Evolutionary conservation across 2,113 vertebrate species (phyloP).

Genomic region (Grus americana): DNA sequence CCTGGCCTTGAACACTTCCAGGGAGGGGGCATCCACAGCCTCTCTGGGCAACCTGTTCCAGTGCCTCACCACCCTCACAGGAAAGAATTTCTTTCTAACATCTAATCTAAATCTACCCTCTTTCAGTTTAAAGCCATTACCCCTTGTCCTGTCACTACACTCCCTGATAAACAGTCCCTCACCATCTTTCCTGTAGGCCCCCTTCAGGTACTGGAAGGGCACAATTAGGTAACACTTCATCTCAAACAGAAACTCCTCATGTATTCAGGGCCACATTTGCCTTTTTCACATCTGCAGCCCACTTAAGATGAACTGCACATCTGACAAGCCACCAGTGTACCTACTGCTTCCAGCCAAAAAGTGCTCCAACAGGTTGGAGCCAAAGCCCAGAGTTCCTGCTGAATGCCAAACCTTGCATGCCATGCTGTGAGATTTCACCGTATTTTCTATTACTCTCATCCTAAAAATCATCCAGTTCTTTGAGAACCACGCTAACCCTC

Average conservation of each 20-base stretch:
- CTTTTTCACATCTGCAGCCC: not conserved
- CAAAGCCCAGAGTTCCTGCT: not conserved
- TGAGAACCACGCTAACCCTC: not conserved
- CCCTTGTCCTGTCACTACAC: too few relatives aligned
- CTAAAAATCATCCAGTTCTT: not conserved
- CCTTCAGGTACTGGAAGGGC: too few relatives aligned
- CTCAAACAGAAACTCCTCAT: not conserved
- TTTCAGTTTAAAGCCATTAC: too few relatives aligned
- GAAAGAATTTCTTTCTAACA: too few relatives aligned
- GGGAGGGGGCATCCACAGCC: too few relatives aligned
- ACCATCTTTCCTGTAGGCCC: too few relatives aligned
- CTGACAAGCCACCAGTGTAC: not conserved
- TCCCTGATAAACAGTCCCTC: too few relatives aligned
- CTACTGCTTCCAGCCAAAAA: not conserved
- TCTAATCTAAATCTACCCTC: too few relatives aligned
- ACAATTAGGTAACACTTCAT: not conserved
- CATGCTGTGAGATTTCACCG: not conserved
- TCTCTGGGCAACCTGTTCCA: too few relatives aligned
- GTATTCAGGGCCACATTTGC: not conserved
- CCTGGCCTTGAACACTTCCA: too few relatives aligned
- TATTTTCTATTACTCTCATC: accelerated
- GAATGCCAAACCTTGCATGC: not conserved
- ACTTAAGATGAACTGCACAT: not conserved
- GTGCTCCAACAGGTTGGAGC: accelerated
- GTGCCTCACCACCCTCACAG: too few relatives aligned